These are phyloP conservation scores for Eriocheir sinensis DNA, from an alignment of 1,140 invertebrate genomes.

Conservation along the genomic window DNA sequence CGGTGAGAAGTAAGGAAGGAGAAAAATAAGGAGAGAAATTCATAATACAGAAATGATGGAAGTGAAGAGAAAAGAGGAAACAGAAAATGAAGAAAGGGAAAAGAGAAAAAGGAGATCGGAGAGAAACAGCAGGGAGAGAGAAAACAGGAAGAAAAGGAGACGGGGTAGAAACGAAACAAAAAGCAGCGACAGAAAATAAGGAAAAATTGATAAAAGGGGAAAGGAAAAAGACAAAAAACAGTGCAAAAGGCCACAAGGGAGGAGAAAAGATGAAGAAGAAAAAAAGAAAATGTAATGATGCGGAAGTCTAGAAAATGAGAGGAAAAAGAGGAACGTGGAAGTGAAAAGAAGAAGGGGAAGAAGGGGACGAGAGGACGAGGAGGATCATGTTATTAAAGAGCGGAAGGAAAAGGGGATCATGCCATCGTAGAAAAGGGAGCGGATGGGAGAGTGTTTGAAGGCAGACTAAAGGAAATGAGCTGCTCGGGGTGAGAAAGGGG, in stretches of 20 bases:
- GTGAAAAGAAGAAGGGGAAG: not conserved
- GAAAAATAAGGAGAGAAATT: not conserved
- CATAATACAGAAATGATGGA: not conserved
- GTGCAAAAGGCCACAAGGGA: not conserved
- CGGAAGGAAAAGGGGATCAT: not conserved
- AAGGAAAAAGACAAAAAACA: not conserved
- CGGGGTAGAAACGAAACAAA: not conserved
- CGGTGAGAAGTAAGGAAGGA: not conserved
- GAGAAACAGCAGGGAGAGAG: not conserved
- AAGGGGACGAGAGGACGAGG: not conserved
- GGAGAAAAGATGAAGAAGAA: conserved; percentile 3
- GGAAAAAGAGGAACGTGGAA: not conserved
- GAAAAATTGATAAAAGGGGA: not conserved
- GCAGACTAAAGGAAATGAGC: not conserved
- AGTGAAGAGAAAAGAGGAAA: not conserved
- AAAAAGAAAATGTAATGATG: too few relatives aligned
- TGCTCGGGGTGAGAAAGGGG: not conserved
- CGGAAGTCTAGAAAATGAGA: not conserved
- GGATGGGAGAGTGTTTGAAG: not conserved
- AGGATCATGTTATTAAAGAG: not conserved
- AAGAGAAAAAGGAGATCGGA: not conserved
- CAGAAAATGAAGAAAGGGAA: conserved; percentile 1
- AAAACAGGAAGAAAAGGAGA: not conserved
- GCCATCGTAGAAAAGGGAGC: not conserved
- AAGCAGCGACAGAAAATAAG: not conserved